Base-by-base conservation (phyloP, 2,888 invertebrate species). In the Cloeon dipterum region DNA sequence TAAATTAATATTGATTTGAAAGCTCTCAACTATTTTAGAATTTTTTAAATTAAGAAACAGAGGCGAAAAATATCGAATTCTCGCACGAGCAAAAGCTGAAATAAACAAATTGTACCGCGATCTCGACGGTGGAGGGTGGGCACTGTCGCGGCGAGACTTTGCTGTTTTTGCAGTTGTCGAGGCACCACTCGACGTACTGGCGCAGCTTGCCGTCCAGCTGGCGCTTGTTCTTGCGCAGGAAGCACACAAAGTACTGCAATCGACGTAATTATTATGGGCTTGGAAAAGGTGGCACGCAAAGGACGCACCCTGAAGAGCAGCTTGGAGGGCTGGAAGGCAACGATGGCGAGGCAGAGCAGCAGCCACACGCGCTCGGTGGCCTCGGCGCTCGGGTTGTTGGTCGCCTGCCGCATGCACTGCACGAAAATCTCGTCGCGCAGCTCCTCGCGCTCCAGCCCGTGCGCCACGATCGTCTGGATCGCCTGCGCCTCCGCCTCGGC, bases 101-200 rank as follows among this genome's bases (percentile, higher is more conserved):
- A 32, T 20, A 7, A 39, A 34, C 34, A 38, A 42, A 43, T 67
- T 72, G 68, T 55, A 82, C 83, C 37, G 88, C 85, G 36, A 91
- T 81, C 64, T 91, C 91, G 3, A 88, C 83, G 25, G 85, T 78
- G 25, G 88, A 89, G 0, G 91, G 91, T 26, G 89, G 81, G 55
- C 75, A 70, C 45, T 76, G 74, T 26, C 91, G 57, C 2, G 81
- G 76, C 26, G 74, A 73, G 3, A 75, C 75, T 54, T 85, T 77
- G 4, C 77, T 81, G 43, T 82, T 82, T 44, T 85, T 74, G 47
- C 89, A 82, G 61, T 91, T 89, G 51, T 88, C 88, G 37, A 88
- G 64, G 52, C 89, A 89, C 82, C 88, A 89, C 55, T 86, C 82
- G 8, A 88, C 86, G 52, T 86, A 88, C 54, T 88, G 86, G 5